phyloP scores from a whole-genome alignment of 2,797 vertebrate species.

The Hafferia zeledoni region DNA sequence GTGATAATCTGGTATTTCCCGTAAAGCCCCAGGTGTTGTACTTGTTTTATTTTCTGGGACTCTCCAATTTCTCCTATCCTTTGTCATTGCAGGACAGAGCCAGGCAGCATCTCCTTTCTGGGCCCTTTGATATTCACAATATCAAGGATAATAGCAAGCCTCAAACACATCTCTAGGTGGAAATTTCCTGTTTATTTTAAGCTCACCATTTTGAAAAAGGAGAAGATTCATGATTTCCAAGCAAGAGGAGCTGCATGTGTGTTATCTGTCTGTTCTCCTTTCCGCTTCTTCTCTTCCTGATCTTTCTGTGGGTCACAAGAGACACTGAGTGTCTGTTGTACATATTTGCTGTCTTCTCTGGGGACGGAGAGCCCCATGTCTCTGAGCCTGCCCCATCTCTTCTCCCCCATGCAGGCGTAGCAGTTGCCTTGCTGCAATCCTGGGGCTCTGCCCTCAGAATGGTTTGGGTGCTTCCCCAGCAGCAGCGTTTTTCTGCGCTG shows the following conservation, averaged over 20 bases:
- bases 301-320: background rate
- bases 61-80: background rate
- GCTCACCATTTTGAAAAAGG: background rate
- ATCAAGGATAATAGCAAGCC: background rate
- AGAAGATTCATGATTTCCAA: background rate
- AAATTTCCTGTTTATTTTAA: background rate
- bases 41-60: background rate
- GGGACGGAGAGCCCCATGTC: background rate
- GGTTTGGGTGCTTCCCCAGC: slow-evolving; percentile 35
- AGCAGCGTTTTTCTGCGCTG: background rate
- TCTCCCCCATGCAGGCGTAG: background rate
- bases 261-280: background rate
- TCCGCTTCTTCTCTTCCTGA: background rate
- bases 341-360: background rate
- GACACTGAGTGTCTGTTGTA: background rate
- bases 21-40: slow-evolving; percentile 16
- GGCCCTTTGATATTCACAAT: background rate
- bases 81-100: background rate
- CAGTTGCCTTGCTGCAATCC: background rate
- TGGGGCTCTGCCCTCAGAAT: background rate
- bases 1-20: slow-evolving; percentile 62
- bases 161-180: background rate
- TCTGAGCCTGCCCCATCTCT: background rate
- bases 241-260: background rate
- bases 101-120: background rate